phyloP scores from a whole-genome alignment of 2,888 invertebrate genomes.

The Caenorhabditis plicata region DNA sequence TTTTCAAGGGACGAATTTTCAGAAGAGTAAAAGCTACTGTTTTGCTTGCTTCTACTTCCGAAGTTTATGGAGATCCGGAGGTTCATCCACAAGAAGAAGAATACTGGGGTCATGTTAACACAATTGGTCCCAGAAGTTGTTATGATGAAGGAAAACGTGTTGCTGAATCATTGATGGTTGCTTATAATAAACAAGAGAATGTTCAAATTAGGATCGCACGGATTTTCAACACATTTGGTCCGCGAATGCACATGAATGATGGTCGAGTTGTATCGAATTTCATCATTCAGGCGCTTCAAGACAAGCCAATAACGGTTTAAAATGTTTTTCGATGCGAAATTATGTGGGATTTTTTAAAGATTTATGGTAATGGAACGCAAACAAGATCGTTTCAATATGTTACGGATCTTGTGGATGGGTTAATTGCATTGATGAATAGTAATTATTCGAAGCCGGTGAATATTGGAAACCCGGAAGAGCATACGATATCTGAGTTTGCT shows the following conservation, averaged over 20 bases:
- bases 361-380: slow-evolving; percentile 71
- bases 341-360: too few relatives aligned
- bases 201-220: slow-evolving; percentile 92
- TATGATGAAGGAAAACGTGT: slow-evolving; percentile 99
- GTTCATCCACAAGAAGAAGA: slow-evolving; percentile 92
- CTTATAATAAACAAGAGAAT: slow-evolving; percentile 91
- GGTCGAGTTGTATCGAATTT: slow-evolving; percentile 98
- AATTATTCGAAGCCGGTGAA: slow-evolving; percentile 91
- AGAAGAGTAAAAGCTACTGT: slow-evolving; percentile 63
- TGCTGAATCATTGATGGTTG: slow-evolving; percentile 90
- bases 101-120: slow-evolving; percentile 95
- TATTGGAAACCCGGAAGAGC: slow-evolving; percentile 95
- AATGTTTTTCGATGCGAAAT: too few relatives aligned
- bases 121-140: slow-evolving; percentile 84
- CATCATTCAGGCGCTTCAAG: slow-evolving; percentile 90
- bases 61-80: slow-evolving; percentile 97
- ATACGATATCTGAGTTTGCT: slow-evolving; percentile 81
- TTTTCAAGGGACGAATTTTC: slow-evolving; percentile 2
- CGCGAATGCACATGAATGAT: slow-evolving; percentile 97
- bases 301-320: slow-evolving; percentile 84
- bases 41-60: slow-evolving; percentile 91
- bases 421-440: slow-evolving; percentile 85
- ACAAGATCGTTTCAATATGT: slow-evolving; percentile 97
- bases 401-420: slow-evolving; percentile 90
- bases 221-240: slow-evolving; percentile 98